Evolutionary conservation across 2,113 vertebrate genomes (phyloP), one percentile per base, ranked within the genome.

Genomic region (Argyrosomus japonicus): DNA sequence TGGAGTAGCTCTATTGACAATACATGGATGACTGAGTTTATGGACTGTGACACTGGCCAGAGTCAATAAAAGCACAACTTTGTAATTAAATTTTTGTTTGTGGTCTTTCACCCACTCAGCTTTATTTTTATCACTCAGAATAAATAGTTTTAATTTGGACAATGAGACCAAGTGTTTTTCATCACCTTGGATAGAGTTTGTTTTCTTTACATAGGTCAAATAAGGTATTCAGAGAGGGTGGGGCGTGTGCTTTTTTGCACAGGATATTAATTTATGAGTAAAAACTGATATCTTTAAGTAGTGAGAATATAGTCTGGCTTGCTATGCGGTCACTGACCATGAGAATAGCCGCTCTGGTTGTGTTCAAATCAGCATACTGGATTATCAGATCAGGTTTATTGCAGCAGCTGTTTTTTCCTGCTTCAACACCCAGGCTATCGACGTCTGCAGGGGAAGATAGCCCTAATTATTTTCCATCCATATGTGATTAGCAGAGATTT

Each of bases 391-490:
- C 57, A 78, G 69, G 87, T 87, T 76, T 85, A 83, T 84, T 79
- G 61, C 75, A 70, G 79, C 71, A 82, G 81, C 64, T 68, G 32
- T 86, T 86, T 81, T 69, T 69, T 61, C n/a, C 40, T 56, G 68
- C 62, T 76, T 79, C 62, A 84, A 58, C 82, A 83, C 83, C 71
- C 82, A 14, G 21, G 56, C 76, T 72, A 83, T 89, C 21, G 48
- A 81, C n/a, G n/a, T 77, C 67, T 88, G 78, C 83, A 8, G 1
- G 78, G 79, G 74, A 75, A 87, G 87, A 88, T 84, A 83, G 68
- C 13, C 77, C 53, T 78, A 92, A 88, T 93, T 87, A 88, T 91
- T 88, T 84, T 81, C 67, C 83, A 78, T 90, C 85, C 69, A 82
- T 87, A 82, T 86, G 81, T 69, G 86, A 91, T 90, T 81, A 83